Conservation (phyloP, 2,888 invertebrate species). For the Drosophila colorata region DNA sequence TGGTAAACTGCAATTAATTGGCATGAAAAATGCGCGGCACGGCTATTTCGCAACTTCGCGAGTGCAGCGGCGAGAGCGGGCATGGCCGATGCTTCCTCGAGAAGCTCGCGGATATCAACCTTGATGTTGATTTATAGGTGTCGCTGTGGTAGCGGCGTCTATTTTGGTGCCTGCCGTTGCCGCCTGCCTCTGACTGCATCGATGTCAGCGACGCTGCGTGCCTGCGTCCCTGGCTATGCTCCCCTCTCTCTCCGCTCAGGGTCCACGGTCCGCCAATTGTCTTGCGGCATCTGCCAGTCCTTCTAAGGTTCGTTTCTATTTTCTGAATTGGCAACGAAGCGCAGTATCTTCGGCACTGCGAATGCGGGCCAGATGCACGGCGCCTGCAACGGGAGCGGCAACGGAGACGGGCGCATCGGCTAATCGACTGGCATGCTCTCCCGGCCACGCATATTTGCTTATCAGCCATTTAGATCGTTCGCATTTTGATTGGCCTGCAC, state of each 20-base stretch:
- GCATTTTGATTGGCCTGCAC: slow-evolving; percentile 21
- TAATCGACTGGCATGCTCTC: slow-evolving; percentile 44
- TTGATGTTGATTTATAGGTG: slow-evolving; percentile 83
- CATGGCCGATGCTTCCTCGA: slow-evolving; percentile 64
- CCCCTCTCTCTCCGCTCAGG: slow-evolving; percentile 25
- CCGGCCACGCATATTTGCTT: slow-evolving; percentile 60
- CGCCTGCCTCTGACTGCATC: slow-evolving; percentile 25
- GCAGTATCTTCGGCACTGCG: slow-evolving; percentile 43
- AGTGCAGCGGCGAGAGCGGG: slow-evolving; percentile 18
- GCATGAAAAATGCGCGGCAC: slow-evolving; percentile 60
- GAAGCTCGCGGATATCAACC: slow-evolving; percentile 77
- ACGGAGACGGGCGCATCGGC: slow-evolving; percentile 21
- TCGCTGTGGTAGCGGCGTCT: slow-evolving; percentile 60
- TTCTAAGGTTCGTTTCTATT: slow-evolving; percentile 86
- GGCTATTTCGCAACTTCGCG: slow-evolving; percentile 72
- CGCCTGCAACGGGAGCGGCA: slow-evolving; percentile 5
- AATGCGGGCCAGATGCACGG: slow-evolving; percentile 5
- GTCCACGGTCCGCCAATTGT: slow-evolving; percentile 66
- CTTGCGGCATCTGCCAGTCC: slow-evolving; percentile 78
- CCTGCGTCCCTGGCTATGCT: slow-evolving; percentile 45
- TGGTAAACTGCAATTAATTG: slow-evolving; percentile 65
- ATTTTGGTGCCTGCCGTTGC: slow-evolving; percentile 56
- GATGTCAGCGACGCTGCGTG: slow-evolving; percentile 44
- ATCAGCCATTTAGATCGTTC: slow-evolving; percentile 49
- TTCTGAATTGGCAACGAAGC: slow-evolving; percentile 71